These are phyloP conservation scores for Rhea americana DNA, from an alignment of 2,113 vertebrate genomes.

Conservation along the genomic window DNA sequence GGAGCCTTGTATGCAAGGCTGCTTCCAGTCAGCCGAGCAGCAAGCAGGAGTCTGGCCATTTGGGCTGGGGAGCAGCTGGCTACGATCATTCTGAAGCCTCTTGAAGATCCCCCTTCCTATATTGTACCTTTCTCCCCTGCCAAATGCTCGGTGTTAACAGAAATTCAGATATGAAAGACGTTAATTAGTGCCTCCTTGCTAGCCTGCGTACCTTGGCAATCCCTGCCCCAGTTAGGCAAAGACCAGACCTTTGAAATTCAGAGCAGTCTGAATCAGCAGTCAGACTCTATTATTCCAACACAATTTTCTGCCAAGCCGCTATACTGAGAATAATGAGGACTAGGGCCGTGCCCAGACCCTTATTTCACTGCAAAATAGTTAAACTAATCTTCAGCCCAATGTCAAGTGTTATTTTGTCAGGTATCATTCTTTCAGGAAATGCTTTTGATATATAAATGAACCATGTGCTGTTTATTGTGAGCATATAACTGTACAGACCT, in stretches of 20 bases:
- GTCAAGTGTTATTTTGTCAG: neutral
- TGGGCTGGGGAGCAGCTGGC: conserved; percentile 13
- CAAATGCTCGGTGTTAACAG: neutral
- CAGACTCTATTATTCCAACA: neutral
- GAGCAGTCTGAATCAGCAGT: neutral
- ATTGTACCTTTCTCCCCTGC: neutral
- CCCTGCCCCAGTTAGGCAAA: neutral
- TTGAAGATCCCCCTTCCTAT: neutral
- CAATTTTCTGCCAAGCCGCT: neutral
- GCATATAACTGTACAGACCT: neutral
- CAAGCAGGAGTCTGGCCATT: conserved; percentile 1
- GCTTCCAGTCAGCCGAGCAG: neutral
- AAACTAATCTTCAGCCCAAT: neutral
- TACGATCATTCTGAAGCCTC: neutral
- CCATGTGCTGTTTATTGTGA: neutral
- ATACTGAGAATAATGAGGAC: neutral
- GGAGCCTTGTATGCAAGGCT: neutral
- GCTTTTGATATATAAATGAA: neutral
- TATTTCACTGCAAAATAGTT: neutral
- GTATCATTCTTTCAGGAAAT: neutral
- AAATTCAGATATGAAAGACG: neutral
- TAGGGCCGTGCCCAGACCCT: neutral
- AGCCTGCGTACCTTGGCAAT: neutral
- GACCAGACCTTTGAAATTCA: neutral
- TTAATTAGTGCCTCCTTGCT: neutral